Evolutionary conservation across 2,888 invertebrate species (phyloP).

Genomic region (Dryomyza anilis): DNA sequence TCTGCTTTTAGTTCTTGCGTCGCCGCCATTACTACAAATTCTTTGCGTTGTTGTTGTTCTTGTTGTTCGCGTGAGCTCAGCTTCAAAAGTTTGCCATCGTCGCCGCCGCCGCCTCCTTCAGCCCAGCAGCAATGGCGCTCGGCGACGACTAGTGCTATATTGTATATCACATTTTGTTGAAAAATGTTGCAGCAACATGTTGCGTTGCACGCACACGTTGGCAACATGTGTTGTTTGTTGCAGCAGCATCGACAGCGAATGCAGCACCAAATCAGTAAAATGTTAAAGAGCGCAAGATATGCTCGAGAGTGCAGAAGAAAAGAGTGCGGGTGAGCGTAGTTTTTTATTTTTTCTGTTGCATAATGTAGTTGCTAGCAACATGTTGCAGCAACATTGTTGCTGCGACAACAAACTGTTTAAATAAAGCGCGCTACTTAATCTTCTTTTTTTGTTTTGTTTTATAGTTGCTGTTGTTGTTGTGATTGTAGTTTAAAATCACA

Average conservation of each 20-base stretch:
- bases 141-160: not conserved
- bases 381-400: not conserved
- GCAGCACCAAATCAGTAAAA: not conserved
- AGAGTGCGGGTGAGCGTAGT: not conserved
- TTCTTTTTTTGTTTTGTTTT: not conserved
- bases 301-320: too few relatives aligned
- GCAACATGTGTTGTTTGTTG: not conserved
- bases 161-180: conserved; percentile 5
- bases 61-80: not conserved
- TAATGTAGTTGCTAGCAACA: not conserved
- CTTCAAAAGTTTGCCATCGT: not conserved
- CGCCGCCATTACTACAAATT: too few relatives aligned
- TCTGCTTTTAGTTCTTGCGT: not conserved
- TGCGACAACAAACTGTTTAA: too few relatives aligned
- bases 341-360: not conserved
- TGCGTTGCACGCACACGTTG: not conserved
- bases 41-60: not conserved
- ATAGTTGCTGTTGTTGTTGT: not conserved
- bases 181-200: conserved; percentile 18
- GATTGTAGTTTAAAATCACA: not conserved
- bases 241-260: conserved; percentile 6
- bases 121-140: not conserved
- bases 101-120: not conserved
- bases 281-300: too few relatives aligned
- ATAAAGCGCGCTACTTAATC: not conserved